A percentile compares a stretch with the other conserved stretches of the same genome.
These are phyloP conservation scores for Thalpophila matura DNA, from an alignment of 2,888 invertebrate genomes.

Conservation along the genomic window DNA sequence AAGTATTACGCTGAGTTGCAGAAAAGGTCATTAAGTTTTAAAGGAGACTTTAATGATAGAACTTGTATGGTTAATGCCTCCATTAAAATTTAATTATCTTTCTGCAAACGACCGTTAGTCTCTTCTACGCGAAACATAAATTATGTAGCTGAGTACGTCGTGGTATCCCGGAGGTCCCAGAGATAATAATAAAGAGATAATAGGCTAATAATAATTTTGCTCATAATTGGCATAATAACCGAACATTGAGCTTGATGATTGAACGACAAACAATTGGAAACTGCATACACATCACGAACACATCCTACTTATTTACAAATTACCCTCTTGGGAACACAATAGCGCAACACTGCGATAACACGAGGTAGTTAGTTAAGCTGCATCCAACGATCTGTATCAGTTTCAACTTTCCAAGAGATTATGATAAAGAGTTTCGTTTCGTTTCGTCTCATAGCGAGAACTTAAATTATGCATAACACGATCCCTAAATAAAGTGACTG, in stretches of 20 bases:
- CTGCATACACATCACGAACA: slow-evolving; percentile 35
- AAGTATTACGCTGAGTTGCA: no score
- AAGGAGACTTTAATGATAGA: no score
- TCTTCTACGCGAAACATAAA: no score
- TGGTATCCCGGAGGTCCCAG: no score
- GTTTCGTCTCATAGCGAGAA: not conserved
- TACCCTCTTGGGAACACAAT: slow-evolving; percentile 21
- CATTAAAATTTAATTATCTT: no score
- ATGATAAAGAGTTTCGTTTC: slow-evolving; percentile 7
- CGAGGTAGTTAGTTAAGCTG: slow-evolving; percentile 15
- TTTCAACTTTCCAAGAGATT: slow-evolving; percentile 17
- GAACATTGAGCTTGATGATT: slow-evolving; percentile 33
- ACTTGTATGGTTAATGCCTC: no score
- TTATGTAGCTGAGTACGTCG: no score
- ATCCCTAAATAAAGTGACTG: slow-evolving; percentile 13
- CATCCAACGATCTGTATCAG: slow-evolving; percentile 15
- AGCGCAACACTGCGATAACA: slow-evolving; percentile 5
- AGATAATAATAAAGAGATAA: no score
- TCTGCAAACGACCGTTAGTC: no score
- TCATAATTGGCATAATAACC: slow-evolving; percentile 10
- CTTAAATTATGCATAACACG: slow-evolving; percentile 19
- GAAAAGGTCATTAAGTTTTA: no score
- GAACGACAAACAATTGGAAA: slow-evolving; percentile 35
- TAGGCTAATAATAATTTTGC: no score
- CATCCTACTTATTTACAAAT: slow-evolving; percentile 29